Percentiles rank a stretch among this genome's conserved stretches.
Conservation (phyloP, 2,888 invertebrate genomes). For the Panopea generosa region DNA sequence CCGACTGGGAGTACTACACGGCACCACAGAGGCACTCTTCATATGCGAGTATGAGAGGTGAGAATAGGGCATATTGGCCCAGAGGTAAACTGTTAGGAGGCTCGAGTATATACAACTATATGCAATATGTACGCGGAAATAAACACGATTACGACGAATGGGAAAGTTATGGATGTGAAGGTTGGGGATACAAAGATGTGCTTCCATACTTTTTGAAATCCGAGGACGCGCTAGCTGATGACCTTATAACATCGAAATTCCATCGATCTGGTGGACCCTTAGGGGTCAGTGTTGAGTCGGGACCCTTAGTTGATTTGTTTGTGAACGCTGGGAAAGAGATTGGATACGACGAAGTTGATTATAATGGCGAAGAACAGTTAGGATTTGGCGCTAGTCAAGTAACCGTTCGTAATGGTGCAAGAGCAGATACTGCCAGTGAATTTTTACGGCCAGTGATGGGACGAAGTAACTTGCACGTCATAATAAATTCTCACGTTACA, state of each 20-base stretch:
- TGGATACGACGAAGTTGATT: constrained; percentile 49
- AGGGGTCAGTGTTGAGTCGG: constrained; percentile 86
- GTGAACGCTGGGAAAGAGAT: constrained; percentile 46
- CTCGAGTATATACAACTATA: constrained; percentile 94
- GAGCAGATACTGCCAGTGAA: too few species aligned
- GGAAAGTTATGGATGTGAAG: constrained; percentile 39
- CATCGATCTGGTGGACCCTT: constrained; percentile 45
- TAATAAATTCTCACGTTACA: constrained; percentile 63
- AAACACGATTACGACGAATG: constrained; percentile 49
- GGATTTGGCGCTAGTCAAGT: too few species aligned
- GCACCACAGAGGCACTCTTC: constrained; percentile 81
- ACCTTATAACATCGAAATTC: constrained; percentile 27
- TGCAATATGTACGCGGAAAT: constrained; percentile 86
- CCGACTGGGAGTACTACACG: constrained; percentile 85
- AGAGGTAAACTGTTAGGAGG: constrained; percentile 96
- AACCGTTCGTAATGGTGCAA: too few species aligned
- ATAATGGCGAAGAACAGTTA: constrained; percentile 44
- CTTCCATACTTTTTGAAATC: constrained; percentile 56
- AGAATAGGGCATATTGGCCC: constrained; percentile 93
- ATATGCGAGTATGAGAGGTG: constrained; percentile 7
- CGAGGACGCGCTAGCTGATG: constrained; percentile 38
- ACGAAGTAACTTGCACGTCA: constrained; percentile 73
- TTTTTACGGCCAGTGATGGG: constrained; percentile 77
- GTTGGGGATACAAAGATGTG: constrained; percentile 52
- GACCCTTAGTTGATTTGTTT: constrained; percentile 16